A percentile compares a stretch with the other conserved stretches of the same genome.
Conservation (phyloP, 2,113 vertebrate species). For the Budorcas taxicolor region DNA sequence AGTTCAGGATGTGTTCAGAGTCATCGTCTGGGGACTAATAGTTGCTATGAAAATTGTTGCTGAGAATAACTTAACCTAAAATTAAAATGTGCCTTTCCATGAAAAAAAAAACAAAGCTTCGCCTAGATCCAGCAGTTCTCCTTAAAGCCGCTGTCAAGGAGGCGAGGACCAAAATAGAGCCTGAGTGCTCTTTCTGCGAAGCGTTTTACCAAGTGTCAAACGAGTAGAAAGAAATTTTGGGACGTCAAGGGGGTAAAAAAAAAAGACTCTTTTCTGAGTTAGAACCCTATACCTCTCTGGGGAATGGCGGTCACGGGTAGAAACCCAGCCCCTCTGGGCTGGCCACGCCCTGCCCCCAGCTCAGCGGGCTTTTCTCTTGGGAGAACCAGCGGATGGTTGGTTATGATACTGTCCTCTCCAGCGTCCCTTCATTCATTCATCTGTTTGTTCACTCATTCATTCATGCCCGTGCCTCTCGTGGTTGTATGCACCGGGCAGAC, state of each 20-base stretch:
- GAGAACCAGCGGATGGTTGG: fast-evolving
- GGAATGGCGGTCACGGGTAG: not conserved
- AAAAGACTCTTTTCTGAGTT: not conserved
- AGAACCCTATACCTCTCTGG: fast-evolving
- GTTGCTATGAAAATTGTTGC: constrained; percentile 60
- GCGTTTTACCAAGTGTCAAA: not conserved
- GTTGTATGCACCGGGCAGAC: fast-evolving
- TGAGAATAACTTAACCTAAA: constrained; percentile 49
- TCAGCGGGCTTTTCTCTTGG: not conserved
- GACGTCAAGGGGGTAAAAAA: fast-evolving
- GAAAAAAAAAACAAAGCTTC: not conserved
- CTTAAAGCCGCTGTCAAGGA: not conserved
- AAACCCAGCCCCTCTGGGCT: fast-evolving
- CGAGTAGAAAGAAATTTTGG: not conserved
- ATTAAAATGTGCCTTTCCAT: constrained; percentile 44
- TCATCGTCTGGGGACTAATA: not conserved
- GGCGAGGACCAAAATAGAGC: not conserved
- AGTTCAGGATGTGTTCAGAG: constrained; percentile 13
- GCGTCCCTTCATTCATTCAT: fast-evolving
- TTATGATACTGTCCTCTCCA: fast-evolving
- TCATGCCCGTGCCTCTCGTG: fast-evolving
- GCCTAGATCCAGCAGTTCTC: not conserved
- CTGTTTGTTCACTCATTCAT: not conserved
- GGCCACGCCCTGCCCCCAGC: fast-evolving
- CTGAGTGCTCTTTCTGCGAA: not conserved